phyloP scores from a whole-genome alignment of 2,797 vertebrate genomes.

The Hephaestus fuliginosus region DNA sequence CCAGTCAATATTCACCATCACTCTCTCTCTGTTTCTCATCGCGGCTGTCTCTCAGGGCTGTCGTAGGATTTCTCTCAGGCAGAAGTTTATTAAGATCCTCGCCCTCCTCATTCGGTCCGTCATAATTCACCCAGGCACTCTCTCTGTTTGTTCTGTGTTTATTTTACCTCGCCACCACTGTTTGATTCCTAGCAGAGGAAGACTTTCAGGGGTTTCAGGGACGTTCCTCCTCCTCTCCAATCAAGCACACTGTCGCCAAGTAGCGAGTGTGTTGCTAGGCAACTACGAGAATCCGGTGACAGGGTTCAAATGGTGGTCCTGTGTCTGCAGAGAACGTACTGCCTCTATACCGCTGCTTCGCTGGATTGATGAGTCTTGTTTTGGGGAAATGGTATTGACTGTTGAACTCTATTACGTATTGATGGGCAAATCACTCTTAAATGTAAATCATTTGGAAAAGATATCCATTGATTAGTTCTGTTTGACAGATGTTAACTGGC shows the following conservation, averaged over 20 bases:
- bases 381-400: not conserved
- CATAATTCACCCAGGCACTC: slow-evolving; percentile 48
- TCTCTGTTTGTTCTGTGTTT: slow-evolving; percentile 60
- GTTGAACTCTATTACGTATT: slow-evolving; percentile 12
- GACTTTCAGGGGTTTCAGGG: slow-evolving; percentile 79
- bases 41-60: slow-evolving; percentile 27
- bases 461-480: slow-evolving; percentile 17
- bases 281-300: slow-evolving; percentile 83
- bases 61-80: slow-evolving; percentile 24
- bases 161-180: slow-evolving; percentile 61
- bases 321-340: slow-evolving; percentile 63
- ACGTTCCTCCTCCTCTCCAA: slow-evolving; percentile 75
- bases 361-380: slow-evolving; percentile 34
- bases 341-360: slow-evolving; percentile 36
- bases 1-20: slow-evolving; percentile 4
- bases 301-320: slow-evolving; percentile 79
- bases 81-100: slow-evolving; percentile 58
- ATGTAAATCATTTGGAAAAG: slow-evolving; percentile 22
- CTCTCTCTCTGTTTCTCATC: slow-evolving; percentile 12
- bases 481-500: slow-evolving; percentile 19
- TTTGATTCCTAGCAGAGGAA: slow-evolving; percentile 68
- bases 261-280: slow-evolving; percentile 85
- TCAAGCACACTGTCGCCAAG: slow-evolving; percentile 77
- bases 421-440: slow-evolving; percentile 9
- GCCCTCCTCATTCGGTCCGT: slow-evolving; percentile 39